Base-by-base conservation (phyloP, 2,113 vertebrate species). In the Pseudorhombus dupliciocellatus region DNA sequence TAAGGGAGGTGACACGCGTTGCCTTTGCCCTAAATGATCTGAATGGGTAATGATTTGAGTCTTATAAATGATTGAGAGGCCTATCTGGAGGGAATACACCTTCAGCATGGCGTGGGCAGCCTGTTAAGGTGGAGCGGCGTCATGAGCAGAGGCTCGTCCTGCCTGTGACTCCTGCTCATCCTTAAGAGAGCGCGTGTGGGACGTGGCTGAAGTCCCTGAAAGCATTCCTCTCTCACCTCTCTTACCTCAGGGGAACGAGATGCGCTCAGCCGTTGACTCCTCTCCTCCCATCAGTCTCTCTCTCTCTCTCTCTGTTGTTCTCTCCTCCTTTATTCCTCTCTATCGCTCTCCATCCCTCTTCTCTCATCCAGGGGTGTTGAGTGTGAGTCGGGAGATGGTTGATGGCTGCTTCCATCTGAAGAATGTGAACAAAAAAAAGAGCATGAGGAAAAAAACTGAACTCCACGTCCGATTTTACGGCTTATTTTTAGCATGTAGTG, bases 1-100 rank as follows among this genome's bases (percentile, higher is more conserved):
- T 84, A 81, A 72, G 79, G 66, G 75, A 88, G 85, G 87, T 82
- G 87, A 89, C 83, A 75, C 83, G 81, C 77, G 64, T 77, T 87
- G 88, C 83, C 76, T 91, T 88, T 91, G 88, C 90, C 90, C 88
- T 89, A 89, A 92, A 91, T 93, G 89, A 91, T 91, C 84, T 91
- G 91, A 90, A 92, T 90, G 82, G 87, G 75, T 90, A 87, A 92
- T 90, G 90, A 86, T 90, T 85, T 83, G 85, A 88, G 87, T 55
- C 81, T 88, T 89, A 90, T 92, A 87, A 92, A 92, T 90, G 85
- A 92, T 90, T 90, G 85, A 92, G 87, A 72, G 84, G 42, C 74
- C 73, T 73, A 75, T 84, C 89, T 88, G 60, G 85, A 84, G 89
- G 90, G 85, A 89, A 88, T 92, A 90, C 87, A 92, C 91, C 90